Percentiles rank a stretch among this genome's conserved stretches.
Evolutionary conservation across 2,113 vertebrate species (phyloP).

Genomic region (Lamprologus callipterus): DNA sequence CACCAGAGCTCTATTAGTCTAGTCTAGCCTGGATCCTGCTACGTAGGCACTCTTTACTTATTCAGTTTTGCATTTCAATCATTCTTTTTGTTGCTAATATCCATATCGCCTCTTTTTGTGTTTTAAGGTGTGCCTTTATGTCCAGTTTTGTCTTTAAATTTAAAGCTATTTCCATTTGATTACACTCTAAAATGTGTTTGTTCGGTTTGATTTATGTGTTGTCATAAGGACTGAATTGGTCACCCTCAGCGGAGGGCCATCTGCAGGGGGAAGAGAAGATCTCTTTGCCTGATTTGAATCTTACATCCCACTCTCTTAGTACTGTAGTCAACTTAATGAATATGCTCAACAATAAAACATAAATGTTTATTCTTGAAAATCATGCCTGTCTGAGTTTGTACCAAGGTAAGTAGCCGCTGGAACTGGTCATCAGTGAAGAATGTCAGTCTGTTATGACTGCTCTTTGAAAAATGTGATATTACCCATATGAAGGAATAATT

Average conservation of each 20-base stretch:
- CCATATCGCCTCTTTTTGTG: neutral
- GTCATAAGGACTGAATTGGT: neutral
- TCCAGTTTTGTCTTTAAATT: neutral
- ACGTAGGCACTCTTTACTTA: neutral
- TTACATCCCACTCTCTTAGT: neutral
- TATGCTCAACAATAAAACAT: neutral
- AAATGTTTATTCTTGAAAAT: neutral
- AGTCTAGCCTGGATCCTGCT: neutral
- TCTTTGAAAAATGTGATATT: neutral
- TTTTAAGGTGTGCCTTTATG: neutral
- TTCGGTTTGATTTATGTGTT: neutral
- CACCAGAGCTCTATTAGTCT: neutral
- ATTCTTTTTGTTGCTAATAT: neutral
- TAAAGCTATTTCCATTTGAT: neutral
- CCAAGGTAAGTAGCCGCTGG: neutral
- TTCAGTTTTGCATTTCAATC: neutral
- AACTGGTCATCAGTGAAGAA: conserved; percentile 3
- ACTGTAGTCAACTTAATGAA: neutral
- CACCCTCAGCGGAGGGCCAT: neutral
- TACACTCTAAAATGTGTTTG: neutral
- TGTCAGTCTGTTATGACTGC: neutral
- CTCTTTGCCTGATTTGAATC: neutral
- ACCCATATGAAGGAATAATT: neutral
- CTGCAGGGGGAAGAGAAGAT: neutral
- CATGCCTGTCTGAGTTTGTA: neutral